phyloP scores from a whole-genome alignment of 2,797 vertebrate species.

The Cetoscarus ocellatus region DNA sequence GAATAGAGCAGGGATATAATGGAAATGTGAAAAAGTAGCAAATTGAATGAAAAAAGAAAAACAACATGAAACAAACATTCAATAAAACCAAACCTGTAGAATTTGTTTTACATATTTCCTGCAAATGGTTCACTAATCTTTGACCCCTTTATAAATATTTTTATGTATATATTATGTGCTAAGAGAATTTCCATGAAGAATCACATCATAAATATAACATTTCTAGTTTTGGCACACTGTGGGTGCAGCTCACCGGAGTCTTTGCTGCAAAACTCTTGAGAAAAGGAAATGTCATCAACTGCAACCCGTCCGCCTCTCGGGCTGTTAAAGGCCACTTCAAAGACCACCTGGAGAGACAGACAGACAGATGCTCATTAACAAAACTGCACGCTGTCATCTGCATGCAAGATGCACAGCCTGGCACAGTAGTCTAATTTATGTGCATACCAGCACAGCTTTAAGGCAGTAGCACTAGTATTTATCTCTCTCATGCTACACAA shows the following conservation, averaged over 20 bases:
- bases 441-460: background rate
- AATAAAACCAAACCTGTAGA: no score
- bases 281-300: slow-evolving; percentile 94
- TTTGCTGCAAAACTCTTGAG: slow-evolving; percentile 90
- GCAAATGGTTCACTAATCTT: background rate
- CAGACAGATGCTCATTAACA: slow-evolving; percentile 4
- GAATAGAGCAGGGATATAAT: no score
- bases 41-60: no score
- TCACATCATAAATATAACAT: background rate
- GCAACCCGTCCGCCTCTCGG: slow-evolving; percentile 90
- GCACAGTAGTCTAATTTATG: background rate
- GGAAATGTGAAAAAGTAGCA: no score
- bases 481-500: background rate
- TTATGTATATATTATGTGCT: background rate
- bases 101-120: no score
- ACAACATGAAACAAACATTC: no score
- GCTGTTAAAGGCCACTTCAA: slow-evolving; percentile 96
- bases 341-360: slow-evolving; percentile 86
- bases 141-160: background rate
- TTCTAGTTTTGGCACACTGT: background rate
- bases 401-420: slow-evolving; percentile 2
- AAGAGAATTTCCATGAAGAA: no score
- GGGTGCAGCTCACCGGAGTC: slow-evolving; percentile 84
- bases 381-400: background rate
- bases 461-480: background rate